Evolutionary conservation across 2,113 vertebrate species (phyloP).

Genomic region (Egretta garzetta): DNA sequence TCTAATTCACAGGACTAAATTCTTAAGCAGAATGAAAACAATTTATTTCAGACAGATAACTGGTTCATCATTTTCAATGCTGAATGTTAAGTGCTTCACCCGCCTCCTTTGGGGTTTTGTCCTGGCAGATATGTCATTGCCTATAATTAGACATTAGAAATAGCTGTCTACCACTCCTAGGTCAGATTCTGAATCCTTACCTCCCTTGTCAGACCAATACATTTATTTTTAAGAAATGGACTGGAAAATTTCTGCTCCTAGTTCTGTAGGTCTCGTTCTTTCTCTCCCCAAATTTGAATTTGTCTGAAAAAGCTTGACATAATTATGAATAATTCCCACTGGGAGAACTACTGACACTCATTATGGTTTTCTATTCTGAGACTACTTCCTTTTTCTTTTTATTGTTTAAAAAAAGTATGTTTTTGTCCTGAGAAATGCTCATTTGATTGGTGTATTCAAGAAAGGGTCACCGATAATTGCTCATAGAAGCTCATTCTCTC

Average conservation of each 20-base stretch:
- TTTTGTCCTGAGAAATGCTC: slow-evolving; percentile 18
- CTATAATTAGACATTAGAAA: slow-evolving; percentile 15
- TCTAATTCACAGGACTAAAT: neutral
- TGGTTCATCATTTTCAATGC: neutral
- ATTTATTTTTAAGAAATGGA: neutral
- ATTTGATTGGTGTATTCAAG: slow-evolving; percentile 12
- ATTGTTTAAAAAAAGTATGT: neutral
- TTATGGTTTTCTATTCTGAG: slow-evolving; percentile 35
- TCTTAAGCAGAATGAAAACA: neutral
- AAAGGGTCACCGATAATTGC: neutral
- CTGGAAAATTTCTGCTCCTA: neutral
- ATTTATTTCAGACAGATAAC: neutral
- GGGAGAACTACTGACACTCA: neutral
- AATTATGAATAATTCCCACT: slow-evolving; percentile 45
- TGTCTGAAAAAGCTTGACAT: slow-evolving; percentile 34
- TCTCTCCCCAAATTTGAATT: slow-evolving; percentile 2
- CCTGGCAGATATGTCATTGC: neutral
- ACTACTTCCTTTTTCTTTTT: neutral
- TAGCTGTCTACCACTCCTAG: neutral
- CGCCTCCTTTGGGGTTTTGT: neutral
- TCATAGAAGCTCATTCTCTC: neutral
- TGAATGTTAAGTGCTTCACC: neutral
- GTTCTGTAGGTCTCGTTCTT: neutral
- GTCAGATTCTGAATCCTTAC: neutral
- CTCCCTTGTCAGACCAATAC: neutral